These are phyloP conservation scores for Spisula subtruncata DNA, from an alignment of 2,888 invertebrate genomes.

Conservation along the genomic window DNA sequence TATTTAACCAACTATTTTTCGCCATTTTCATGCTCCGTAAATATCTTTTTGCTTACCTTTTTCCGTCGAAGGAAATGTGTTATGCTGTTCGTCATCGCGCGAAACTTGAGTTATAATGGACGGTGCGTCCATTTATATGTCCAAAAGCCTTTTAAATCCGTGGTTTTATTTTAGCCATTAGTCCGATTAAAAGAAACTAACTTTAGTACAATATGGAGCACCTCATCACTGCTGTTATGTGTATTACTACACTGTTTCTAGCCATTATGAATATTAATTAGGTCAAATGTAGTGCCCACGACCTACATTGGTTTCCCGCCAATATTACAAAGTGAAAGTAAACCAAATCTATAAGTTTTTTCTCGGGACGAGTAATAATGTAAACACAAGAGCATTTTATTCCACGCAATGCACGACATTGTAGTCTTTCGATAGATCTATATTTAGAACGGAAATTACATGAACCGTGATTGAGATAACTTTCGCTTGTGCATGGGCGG, in stretches of 20 bases:
- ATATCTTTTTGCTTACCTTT: conserved; percentile 92
- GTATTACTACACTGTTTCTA: conserved; percentile 73
- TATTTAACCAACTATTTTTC: conserved; percentile 64
- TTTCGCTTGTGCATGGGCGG: too few species aligned
- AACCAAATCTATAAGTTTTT: neutral
- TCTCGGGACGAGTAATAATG: too few species aligned
- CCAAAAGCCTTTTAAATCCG: conserved; percentile 71
- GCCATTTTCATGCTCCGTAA: conserved; percentile 79
- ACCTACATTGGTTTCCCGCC: conserved; percentile 37
- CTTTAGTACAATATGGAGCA: conserved; percentile 75
- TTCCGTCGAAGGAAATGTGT: conserved; percentile 94
- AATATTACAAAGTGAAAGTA: conserved; percentile 27
- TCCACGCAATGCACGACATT: too few species aligned
- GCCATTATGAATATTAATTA: conserved; percentile 83
- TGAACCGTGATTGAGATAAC: too few species aligned
- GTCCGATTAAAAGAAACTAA: conserved; percentile 67
- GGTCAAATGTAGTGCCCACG: conserved; percentile 52
- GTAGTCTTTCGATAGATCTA: too few species aligned
- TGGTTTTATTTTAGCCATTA: conserved; percentile 77
- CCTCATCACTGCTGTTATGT: conserved; percentile 63
- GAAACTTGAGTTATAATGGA: conserved; percentile 99
- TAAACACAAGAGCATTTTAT: too few species aligned
- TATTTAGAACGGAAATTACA: too few species aligned
- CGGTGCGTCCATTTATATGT: conserved; percentile 94
- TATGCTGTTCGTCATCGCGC: conserved; percentile 98